A percentile compares a stretch with the other conserved stretches of the same genome.
Conservation (phyloP, 1,140 invertebrate genomes). For the Bacillus rossius region DNA sequence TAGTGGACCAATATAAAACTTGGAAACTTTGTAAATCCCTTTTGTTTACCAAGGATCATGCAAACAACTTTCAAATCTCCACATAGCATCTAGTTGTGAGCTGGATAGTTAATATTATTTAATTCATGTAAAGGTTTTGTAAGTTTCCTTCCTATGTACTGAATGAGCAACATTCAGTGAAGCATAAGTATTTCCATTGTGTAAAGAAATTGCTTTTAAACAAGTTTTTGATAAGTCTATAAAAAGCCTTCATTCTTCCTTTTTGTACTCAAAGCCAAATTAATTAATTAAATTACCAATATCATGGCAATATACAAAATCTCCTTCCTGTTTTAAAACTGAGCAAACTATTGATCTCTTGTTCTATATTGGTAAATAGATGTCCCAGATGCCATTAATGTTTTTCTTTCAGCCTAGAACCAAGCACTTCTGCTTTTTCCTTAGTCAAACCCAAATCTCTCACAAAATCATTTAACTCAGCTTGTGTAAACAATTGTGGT, state of each 20-base stretch:
- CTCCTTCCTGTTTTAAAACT: not conserved
- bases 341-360: not conserved
- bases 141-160: not conserved
- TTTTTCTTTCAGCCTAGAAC: not conserved
- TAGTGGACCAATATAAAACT: not conserved
- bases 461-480: not conserved
- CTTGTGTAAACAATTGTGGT: not conserved
- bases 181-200: not conserved
- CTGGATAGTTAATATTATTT: not conserved
- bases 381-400: not conserved
- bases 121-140: not conserved
- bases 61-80: slow-evolving; percentile 3
- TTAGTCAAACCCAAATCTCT: not conserved
- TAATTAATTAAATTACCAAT: not conserved
- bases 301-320: slow-evolving; percentile 5
- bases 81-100: not conserved
- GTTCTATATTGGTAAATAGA: not conserved
- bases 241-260: not conserved
- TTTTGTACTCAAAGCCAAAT: not conserved
- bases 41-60: not conserved
- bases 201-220: not conserved
- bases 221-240: not conserved
- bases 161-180: not conserved
- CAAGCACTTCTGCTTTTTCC: not conserved
- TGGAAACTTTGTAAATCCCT: not conserved